A percentile compares a stretch with the other conserved stretches of the same genome.
These are phyloP conservation scores for Phortica magna DNA, from an alignment of 2,888 invertebrate genomes.

Conservation along the genomic window DNA sequence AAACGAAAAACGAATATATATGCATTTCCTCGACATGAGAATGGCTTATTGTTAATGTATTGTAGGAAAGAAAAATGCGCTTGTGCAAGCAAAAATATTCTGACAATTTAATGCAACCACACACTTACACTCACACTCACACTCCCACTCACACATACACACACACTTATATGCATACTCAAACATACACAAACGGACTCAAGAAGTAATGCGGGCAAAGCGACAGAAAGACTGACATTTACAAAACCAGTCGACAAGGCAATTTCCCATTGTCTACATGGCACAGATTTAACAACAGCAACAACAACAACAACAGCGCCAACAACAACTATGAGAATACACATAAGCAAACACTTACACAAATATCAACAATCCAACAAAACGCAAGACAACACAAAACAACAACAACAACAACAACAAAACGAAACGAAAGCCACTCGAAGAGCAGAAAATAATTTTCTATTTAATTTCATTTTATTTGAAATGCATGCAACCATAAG, in stretches of 20 bases:
- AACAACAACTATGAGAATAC: constrained; percentile 1
- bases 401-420: too few relatives aligned
- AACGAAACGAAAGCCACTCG: constrained; percentile 14
- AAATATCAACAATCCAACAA: background rate
- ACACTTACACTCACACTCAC: background rate
- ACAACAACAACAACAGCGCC: constrained; percentile 1
- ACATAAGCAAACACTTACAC: background rate
- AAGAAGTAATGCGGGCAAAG: background rate
- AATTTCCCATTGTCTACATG: constrained; percentile 27
- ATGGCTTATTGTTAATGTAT: constrained; percentile 26
- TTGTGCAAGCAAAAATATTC: constrained; percentile 18
- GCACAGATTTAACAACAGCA: constrained; percentile 25
- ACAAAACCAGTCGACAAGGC: constrained; percentile 27
- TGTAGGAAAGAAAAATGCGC: constrained; percentile 15
- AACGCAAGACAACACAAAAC: background rate
- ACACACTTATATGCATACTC: background rate
- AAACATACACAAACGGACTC: background rate
- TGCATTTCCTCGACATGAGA: constrained; percentile 25
- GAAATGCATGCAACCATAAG: constrained; percentile 20
- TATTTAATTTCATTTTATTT: constrained; percentile 24
- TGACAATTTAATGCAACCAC: constrained; percentile 30
- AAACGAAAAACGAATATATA: background rate
- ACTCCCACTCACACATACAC: background rate
- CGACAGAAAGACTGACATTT: background rate
- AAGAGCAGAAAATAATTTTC: constrained; percentile 23